These are phyloP conservation scores for Deroplatys truncata DNA, from an alignment of 2,888 invertebrate genomes.

Conservation along the genomic window DNA sequence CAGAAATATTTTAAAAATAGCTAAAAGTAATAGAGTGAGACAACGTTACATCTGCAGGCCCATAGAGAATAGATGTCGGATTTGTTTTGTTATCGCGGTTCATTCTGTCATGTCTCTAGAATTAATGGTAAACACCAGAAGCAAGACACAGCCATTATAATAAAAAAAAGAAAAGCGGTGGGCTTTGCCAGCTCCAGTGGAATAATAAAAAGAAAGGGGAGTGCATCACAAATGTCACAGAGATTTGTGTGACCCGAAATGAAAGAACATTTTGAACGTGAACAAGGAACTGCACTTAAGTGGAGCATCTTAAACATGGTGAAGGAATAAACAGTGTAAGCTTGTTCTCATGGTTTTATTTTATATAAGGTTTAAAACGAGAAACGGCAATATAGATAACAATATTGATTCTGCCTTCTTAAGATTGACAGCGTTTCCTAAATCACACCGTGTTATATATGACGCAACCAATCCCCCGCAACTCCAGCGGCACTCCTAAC, in stretches of 20 bases:
- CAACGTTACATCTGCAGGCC: no score
- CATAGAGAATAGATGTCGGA: no score
- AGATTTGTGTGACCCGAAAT: not conserved
- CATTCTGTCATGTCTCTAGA: not conserved
- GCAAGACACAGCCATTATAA: not conserved
- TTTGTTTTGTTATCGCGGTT: no score
- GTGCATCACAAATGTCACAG: not conserved
- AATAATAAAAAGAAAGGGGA: not conserved
- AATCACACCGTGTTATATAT: no score
- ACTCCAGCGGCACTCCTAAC: no score
- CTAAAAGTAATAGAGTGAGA: no score
- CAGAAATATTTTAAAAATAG: no score
- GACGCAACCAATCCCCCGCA: no score
- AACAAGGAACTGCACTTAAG: not conserved
- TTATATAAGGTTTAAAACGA: not conserved
- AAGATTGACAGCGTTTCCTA: no score
- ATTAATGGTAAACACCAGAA: not conserved
- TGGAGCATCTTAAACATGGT: not conserved
- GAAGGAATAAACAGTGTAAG: not conserved
- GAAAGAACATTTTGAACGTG: not conserved
- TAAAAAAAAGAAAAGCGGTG: not conserved
- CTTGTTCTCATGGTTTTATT: not conserved
- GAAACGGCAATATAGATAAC: no score
- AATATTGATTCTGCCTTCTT: no score
- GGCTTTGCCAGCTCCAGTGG: not conserved